A percentile compares a stretch with the other conserved stretches of the same genome.
These are phyloP conservation scores for Furcifer pardalis DNA, from an alignment of 2,797 vertebrate species.

Conservation along the genomic window DNA sequence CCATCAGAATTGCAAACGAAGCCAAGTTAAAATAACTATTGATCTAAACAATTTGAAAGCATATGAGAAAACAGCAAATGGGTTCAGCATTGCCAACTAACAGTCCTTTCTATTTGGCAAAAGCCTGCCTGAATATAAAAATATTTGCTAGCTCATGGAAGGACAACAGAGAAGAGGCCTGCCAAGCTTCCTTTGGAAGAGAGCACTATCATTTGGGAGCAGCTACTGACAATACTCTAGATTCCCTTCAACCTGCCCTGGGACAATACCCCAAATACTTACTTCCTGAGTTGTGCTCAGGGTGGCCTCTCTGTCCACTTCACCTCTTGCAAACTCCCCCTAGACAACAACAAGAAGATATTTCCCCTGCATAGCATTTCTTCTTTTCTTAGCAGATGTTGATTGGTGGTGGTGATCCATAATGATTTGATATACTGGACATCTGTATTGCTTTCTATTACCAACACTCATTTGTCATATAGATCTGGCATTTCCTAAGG, in stretches of 20 bases:
- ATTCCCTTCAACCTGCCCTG: neutral
- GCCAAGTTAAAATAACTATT: too few relatives aligned
- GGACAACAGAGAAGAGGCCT: too few relatives aligned
- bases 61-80: too few relatives aligned
- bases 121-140: too few relatives aligned
- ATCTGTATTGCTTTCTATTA: slow-evolving; percentile 15
- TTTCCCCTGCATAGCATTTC: neutral
- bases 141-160: too few relatives aligned
- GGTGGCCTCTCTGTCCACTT: neutral
- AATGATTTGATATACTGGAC: neutral
- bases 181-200: too few relatives aligned
- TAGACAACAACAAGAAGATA: neutral
- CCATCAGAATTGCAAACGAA: too few relatives aligned
- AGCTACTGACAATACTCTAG: too few relatives aligned
- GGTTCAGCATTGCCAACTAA: too few relatives aligned
- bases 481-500: slow-evolving; percentile 45
- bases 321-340: neutral
- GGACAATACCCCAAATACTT: neutral
- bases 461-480: slow-evolving; percentile 37
- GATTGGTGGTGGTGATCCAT: neutral
- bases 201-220: too few relatives aligned
- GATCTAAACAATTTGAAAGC: too few relatives aligned
- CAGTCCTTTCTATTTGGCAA: too few relatives aligned
- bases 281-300: neutral
- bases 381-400: neutral